Conservation (phyloP, 2,113 vertebrate species). For the Ondatra zibethicus region DNA sequence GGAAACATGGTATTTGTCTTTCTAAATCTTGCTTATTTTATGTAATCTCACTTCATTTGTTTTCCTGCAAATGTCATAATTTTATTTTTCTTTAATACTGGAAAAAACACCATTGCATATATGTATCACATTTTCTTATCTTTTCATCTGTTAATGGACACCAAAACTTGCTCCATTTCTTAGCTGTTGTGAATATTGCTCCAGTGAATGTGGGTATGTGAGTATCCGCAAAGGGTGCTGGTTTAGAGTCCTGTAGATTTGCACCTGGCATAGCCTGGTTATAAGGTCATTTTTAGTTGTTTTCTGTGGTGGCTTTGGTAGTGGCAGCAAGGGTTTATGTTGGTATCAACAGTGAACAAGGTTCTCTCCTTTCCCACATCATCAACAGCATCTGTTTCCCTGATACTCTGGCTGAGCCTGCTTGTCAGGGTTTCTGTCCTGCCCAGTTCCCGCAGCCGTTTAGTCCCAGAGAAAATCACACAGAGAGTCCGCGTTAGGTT, state of each 20-base stretch:
- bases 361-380: neutral
- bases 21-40: neutral
- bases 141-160: neutral
- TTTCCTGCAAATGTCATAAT: neutral
- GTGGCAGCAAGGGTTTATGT: neutral
- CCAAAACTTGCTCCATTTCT: neutral
- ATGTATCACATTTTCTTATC: neutral
- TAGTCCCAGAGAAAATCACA: no score
- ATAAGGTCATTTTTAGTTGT: neutral
- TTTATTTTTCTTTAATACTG: neutral
- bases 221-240: neutral
- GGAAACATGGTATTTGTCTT: neutral
- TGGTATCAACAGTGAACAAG: neutral
- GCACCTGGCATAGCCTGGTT: neutral
- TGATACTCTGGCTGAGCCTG: neutral
- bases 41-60: neutral
- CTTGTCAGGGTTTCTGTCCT: no score
- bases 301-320: neutral
- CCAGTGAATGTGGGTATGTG: neutral
- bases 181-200: neutral
- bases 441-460: no score
- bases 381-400: neutral
- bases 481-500: no score
- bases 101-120: neutral
- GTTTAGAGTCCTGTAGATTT: neutral